Conservation (phyloP, 2,888 invertebrate species). For the Drosophila demipolita region DNA sequence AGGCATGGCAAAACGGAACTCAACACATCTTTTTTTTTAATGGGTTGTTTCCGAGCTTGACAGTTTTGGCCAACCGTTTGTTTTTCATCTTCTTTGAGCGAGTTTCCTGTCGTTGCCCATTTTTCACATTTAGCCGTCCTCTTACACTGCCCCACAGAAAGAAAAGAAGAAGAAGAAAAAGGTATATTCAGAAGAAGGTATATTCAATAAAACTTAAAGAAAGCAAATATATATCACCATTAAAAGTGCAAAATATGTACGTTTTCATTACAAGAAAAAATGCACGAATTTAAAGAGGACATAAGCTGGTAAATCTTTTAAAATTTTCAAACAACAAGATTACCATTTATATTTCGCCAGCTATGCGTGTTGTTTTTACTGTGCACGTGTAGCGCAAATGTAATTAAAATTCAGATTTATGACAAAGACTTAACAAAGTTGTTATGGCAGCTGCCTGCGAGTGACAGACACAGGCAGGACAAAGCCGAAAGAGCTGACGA, state of each 20-base stretch:
- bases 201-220: not conserved
- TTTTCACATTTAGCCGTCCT: slow-evolving; percentile 48
- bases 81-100: slow-evolving; percentile 25
- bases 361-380: not conserved
- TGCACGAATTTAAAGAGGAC: not conserved
- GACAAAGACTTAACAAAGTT: slow-evolving; percentile 69
- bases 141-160: not conserved
- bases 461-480: slow-evolving; percentile 37
- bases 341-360: slow-evolving; percentile 36
- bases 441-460: slow-evolving; percentile 60
- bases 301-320: not conserved
- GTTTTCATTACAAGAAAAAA: not conserved
- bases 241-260: not conserved
- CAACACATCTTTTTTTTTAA: slow-evolving; percentile 7
- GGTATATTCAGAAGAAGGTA: not conserved
- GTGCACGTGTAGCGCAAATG: slow-evolving; percentile 36
- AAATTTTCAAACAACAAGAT: too few relatives aligned
- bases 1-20: not conserved
- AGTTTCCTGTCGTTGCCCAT: slow-evolving; percentile 39
- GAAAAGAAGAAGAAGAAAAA: not conserved
- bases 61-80: slow-evolving; percentile 52
- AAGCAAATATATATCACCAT: not conserved
- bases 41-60: slow-evolving; percentile 6
- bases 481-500: slow-evolving; percentile 5
- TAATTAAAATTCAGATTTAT: slow-evolving; percentile 76